Evolutionary conservation across 1,140 invertebrate species (phyloP).

Genomic region (Trichogramma pretiosum): DNA sequence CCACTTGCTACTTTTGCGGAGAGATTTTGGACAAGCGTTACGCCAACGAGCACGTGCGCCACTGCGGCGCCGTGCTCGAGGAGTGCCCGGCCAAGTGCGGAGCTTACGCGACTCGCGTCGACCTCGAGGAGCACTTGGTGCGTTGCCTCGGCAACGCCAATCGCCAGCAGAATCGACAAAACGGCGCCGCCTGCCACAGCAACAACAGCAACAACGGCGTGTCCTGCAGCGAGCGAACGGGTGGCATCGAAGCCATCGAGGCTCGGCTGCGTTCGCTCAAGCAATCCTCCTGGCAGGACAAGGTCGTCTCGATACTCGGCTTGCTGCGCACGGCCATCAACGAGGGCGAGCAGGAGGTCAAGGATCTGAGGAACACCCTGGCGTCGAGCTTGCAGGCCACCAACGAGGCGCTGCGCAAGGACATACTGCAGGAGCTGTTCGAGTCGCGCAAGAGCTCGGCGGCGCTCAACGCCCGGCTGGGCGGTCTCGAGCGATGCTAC

Average conservation of each 20-base stretch:
- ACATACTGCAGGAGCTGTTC: slow-evolving; percentile 14
- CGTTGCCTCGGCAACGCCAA: slow-evolving; percentile 39
- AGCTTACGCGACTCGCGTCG: slow-evolving; percentile 55
- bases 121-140: slow-evolving; percentile 48
- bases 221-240: too few species aligned
- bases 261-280: slow-evolving; percentile 6
- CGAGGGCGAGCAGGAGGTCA: slow-evolving; percentile 25
- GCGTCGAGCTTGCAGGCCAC: slow-evolving; percentile 17
- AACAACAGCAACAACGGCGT: too few species aligned
- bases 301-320: slow-evolving; percentile 25
- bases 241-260: neutral
- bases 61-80: slow-evolving; percentile 59
- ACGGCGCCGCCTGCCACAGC: too few species aligned
- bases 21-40: slow-evolving; percentile 49
- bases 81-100: slow-evolving; percentile 58
- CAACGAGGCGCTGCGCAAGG: slow-evolving; percentile 18
- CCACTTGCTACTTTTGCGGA: slow-evolving; percentile 55
- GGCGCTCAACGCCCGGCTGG: slow-evolving; percentile 16
- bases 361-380: slow-evolving; percentile 19
- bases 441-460: slow-evolving; percentile 9
- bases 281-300: slow-evolving; percentile 24
- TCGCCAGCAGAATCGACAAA: slow-evolving; percentile 21
- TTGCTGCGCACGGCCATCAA: slow-evolving; percentile 23
- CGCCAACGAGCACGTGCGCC: slow-evolving; percentile 52
- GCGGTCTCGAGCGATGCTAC: slow-evolving; percentile 19